Evolutionary conservation across 2,113 vertebrate genomes (phyloP), one percentile per base, ranked within the genome.

Genomic region (Tichodroma muraria): DNA sequence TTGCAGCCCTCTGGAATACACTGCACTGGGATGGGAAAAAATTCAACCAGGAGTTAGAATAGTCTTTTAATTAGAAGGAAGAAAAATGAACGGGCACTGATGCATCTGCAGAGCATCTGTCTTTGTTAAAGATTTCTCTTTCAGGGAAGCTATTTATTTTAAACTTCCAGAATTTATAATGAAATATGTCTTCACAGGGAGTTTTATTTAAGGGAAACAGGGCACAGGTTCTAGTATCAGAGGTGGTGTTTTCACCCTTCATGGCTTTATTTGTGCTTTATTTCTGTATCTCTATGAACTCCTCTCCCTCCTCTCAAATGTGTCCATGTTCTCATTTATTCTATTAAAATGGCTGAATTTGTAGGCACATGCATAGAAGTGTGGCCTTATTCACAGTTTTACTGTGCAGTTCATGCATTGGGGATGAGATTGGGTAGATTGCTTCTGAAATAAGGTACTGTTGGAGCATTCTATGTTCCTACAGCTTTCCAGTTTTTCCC

Each of bases 51-150:
- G 47, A 88, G 45, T 70, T 66, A 60, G 82, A 83, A 76, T 27
- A 56, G 52, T 20, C 54, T 82, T 94, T 89, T 91, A 88, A 89
- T 95, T 82, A 64, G 31, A 63, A 77, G 45, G 72, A 72, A 73
- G 60, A 85, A 75, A 83, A 93, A 95, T 35, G 69, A 83, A 17
- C 52, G 49, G 76, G 47, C 85, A 44, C 17, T n/a, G 91, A 53
- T 90, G 76, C 76, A 66, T 88, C 78, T 68, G 76, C 75, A 71
- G 52, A 70, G 72, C 80, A 84, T 90, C 88, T 95, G 89, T 88
- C 89, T 81, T 76, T 81, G 45, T 15, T 83, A 83, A 95, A 86
- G 52, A 52, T 80, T 70, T 66, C n/a, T n/a, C 70, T 65, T 93
- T 37, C 0, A 2, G 53, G n/a, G 24, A 65, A 89, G 68, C n/a